These are phyloP conservation scores for Oncopeltus fasciatus DNA, from an alignment of 1,140 invertebrate genomes.

Conservation along the genomic window DNA sequence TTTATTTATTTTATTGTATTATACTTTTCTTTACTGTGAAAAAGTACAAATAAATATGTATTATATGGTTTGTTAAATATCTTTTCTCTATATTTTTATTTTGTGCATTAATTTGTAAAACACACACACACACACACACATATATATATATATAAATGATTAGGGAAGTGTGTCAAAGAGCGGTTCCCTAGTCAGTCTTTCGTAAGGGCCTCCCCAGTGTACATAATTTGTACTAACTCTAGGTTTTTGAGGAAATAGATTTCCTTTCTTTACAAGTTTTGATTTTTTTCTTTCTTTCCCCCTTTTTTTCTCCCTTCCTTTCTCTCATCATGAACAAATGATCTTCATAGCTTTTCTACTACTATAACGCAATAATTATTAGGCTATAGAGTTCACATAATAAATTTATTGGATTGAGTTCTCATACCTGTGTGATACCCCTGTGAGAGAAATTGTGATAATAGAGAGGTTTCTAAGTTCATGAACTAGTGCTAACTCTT, in stretches of 20 bases:
- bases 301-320: too few relatives aligned
- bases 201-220: neutral
- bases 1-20: neutral
- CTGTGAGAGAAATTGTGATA: too few relatives aligned
- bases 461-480: too few relatives aligned
- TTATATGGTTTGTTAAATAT: conserved; percentile 5
- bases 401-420: too few relatives aligned
- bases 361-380: too few relatives aligned
- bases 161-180: neutral
- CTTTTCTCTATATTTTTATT: neutral
- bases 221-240: conserved; percentile 6
- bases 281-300: neutral
- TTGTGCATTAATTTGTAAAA: neutral
- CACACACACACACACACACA: too few relatives aligned
- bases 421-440: too few relatives aligned
- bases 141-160: neutral
- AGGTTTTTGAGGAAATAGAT: neutral
- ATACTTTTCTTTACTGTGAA: neutral
- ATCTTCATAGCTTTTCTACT: too few relatives aligned
- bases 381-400: too few relatives aligned
- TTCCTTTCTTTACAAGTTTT: neutral
- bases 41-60: conserved; percentile 5
- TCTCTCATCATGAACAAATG: too few relatives aligned
- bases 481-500: too few relatives aligned
- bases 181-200: neutral